Evolutionary conservation across 2,797 vertebrate genomes (phyloP), one percentile per base, ranked within the genome.

Genomic region (Thamnophis elegans): DNA sequence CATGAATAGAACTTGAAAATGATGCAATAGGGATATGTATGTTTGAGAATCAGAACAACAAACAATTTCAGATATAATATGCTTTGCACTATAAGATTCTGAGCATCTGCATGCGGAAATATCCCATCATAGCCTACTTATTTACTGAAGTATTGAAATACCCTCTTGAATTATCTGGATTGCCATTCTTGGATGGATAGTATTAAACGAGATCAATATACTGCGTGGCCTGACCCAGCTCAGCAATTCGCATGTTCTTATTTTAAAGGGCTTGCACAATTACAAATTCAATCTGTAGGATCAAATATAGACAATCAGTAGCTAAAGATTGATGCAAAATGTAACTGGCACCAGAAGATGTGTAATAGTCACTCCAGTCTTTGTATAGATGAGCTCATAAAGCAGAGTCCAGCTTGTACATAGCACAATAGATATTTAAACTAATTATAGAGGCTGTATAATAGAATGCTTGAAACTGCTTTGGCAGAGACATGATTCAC

Each of bases 391-490:
- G 87, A 90, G 95, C 94, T 90, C 96, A 95, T 96, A 95, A 96
- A 95, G 90, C 95, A 92, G 82, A 92, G 93, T 96, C 95, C 96
- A 96, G 96, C 96, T 95, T 96, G 94, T 94, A 85, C 90, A 65
- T 85, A 89, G 90, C 95, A 97, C 96, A 97, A 97, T 95, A 95
- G 97, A 96, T 94, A 96, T 95, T 94, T 97, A 97, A 97, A 91
- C 90, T 93, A 93, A 93, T 97, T 97, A 97, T 94, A 97, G 96
- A 96, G 97, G 96, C 96, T 94, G 96, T 95, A 96, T 96, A 97
- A 97, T 97, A 96, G 96, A 96, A 95, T 95, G 93, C 89, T 89
- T 95, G 94, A 94, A 96, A 93, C 88, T 14, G 96, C 92, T 96
- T 95, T 95, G 96, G 96, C 96, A 96, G 93, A 91, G 90, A 86